A percentile compares a stretch with the other conserved stretches of the same genome.
phyloP scores from a whole-genome alignment of 1,140 invertebrate genomes.

The Delia radicum region DNA sequence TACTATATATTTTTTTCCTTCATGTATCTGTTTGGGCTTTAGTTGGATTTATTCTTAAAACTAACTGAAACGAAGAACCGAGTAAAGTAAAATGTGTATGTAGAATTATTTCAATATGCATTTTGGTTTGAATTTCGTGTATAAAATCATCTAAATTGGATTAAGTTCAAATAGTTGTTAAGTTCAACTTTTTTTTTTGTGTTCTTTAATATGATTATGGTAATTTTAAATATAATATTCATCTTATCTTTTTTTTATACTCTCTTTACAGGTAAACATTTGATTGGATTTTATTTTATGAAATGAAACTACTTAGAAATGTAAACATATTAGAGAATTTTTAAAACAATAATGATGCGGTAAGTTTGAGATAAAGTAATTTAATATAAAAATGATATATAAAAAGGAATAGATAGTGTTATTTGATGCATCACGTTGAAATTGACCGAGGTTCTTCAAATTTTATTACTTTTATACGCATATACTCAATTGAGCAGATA shows the following conservation, averaged over 20 bases:
- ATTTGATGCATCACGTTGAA: too few relatives aligned
- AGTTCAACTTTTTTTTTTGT: background rate
- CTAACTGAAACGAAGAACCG: background rate
- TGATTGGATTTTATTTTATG: background rate
- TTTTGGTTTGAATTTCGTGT: constrained; percentile 2
- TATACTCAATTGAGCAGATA: too few relatives aligned
- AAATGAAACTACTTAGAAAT: background rate
- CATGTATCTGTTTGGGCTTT: background rate
- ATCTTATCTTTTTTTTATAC: background rate
- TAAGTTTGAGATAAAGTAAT: too few relatives aligned
- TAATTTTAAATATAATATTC: background rate
- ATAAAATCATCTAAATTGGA: background rate
- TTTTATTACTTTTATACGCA: too few relatives aligned
- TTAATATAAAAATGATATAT: too few relatives aligned
- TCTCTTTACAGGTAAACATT: constrained; percentile 5
- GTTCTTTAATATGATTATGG: background rate
- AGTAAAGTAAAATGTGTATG: background rate
- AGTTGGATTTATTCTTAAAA: background rate
- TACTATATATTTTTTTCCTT: background rate
- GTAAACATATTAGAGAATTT: too few relatives aligned
- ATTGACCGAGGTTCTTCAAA: too few relatives aligned
- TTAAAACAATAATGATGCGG: too few relatives aligned
- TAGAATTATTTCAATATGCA: background rate
- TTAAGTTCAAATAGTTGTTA: background rate
- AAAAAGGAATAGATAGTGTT: too few relatives aligned